Conservation (phyloP, 2,113 vertebrate genomes). For the Callopanchax toddi region DNA sequence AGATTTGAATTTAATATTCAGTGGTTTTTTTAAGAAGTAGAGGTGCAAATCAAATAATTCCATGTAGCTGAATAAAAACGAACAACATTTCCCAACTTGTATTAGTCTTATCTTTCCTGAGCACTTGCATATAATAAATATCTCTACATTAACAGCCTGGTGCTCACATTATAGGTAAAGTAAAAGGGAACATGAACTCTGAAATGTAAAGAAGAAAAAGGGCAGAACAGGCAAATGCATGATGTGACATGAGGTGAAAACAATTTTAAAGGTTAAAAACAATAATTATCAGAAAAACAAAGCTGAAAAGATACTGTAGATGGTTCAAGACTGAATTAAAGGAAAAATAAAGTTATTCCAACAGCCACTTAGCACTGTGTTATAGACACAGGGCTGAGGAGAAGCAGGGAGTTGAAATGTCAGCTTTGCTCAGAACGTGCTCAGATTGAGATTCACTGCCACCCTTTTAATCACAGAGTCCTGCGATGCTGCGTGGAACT, state of each 20-base stretch:
- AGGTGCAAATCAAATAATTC: background rate
- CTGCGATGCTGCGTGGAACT: slow-evolving; percentile 37
- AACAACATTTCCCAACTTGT: background rate
- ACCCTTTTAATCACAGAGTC: slow-evolving; percentile 63
- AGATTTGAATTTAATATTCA: background rate
- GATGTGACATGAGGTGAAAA: slow-evolving; percentile 15
- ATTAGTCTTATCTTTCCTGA: background rate
- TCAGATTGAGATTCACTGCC: slow-evolving; percentile 62
- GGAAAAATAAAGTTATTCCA: slow-evolving; percentile 34
- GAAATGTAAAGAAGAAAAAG: background rate
- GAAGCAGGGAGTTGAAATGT: slow-evolving; percentile 68
- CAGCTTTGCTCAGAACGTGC: slow-evolving; percentile 67
- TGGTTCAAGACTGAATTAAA: slow-evolving; percentile 11
- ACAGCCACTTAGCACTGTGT: slow-evolving; percentile 37
- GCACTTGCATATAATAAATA: background rate
- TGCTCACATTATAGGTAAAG: too few species aligned
- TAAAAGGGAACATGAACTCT: background rate
- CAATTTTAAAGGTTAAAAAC: slow-evolving; percentile 9
- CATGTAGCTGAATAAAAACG: background rate
- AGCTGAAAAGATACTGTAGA: background rate
- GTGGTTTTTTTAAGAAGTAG: background rate
- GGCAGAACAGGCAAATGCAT: background rate
- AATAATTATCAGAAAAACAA: slow-evolving; percentile 5
- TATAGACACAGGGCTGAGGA: slow-evolving; percentile 55
- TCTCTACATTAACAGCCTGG: background rate